phyloP scores from a whole-genome alignment of 1,140 invertebrate genomes.

The Ectropis grisescens region DNA sequence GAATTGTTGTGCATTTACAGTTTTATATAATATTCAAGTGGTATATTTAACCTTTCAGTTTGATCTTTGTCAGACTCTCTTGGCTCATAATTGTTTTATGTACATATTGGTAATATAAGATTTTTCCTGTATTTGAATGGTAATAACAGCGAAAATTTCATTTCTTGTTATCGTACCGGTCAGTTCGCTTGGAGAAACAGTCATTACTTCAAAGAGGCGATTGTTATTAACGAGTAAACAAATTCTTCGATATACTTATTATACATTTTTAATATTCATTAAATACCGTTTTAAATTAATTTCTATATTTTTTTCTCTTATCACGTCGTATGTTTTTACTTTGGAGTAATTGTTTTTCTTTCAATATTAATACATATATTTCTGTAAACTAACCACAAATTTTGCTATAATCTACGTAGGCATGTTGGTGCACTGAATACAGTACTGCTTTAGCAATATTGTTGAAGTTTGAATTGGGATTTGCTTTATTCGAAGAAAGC shows the following conservation, averaged over 20 bases:
- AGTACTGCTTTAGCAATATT: constrained; percentile 40
- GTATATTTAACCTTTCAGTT: too few species aligned
- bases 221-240: constrained; percentile 76
- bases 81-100: too few species aligned
- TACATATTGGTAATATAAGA: too few species aligned
- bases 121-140: too few species aligned
- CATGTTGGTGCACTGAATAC: constrained; percentile 50
- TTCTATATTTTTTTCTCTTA: constrained; percentile 63
- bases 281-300: constrained; percentile 46
- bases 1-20: too few species aligned
- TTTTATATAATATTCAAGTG: too few species aligned
- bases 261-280: constrained; percentile 48
- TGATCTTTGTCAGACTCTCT: too few species aligned
- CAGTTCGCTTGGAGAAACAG: constrained; percentile 95
- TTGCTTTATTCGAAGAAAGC: too few species aligned
- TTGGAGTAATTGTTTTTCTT: constrained; percentile 53
- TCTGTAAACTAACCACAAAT: constrained; percentile 34
- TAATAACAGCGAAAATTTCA: too few species aligned
- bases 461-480: too few species aligned
- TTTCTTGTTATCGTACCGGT: constrained; percentile 71
- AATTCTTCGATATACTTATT: constrained; percentile 63
- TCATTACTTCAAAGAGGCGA: constrained; percentile 94
- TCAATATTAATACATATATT: constrained; percentile 33
- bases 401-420: constrained; percentile 50
- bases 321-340: too few species aligned